A percentile compares a stretch with the other conserved stretches of the same genome.
phyloP scores from a whole-genome alignment of 2,113 vertebrate genomes.

The Gobius niger region DNA sequence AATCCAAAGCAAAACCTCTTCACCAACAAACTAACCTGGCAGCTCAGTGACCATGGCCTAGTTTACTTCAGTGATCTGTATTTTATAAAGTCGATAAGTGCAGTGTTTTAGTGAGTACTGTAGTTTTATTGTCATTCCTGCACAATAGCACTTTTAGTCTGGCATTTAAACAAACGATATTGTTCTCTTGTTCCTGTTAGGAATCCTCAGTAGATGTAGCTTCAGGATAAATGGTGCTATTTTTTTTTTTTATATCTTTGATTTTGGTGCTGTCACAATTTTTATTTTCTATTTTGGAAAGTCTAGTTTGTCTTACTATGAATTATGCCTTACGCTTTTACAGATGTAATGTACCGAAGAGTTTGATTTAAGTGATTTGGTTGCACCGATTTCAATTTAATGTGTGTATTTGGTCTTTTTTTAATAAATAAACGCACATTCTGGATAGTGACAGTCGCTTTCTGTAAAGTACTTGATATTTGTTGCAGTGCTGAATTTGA shows the following conservation, averaged over 20 bases:
- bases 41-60: conserved; percentile 27
- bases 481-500: not conserved
- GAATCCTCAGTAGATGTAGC: not conserved
- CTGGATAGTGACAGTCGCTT: too few species aligned
- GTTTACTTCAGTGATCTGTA: conserved; percentile 23
- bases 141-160: conserved; percentile 50
- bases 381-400: not conserved
- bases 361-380: not conserved
- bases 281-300: not conserved
- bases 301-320: not conserved
- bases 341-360: not conserved
- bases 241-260: not conserved
- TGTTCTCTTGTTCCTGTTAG: not conserved
- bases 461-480: not conserved
- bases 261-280: conserved; percentile 42
- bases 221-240: conserved; percentile 49
- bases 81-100: conserved; percentile 1
- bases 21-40: not conserved
- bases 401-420: conserved; percentile 21
- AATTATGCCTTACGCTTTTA: not conserved
- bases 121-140: conserved; percentile 25
- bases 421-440: conserved; percentile 16
- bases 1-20: conserved; percentile 15
- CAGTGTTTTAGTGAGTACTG: conserved; percentile 27
- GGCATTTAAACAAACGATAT: not conserved